phyloP scores from a whole-genome alignment of 2,797 vertebrate species.

The Paramormyrops hopkinsi region DNA sequence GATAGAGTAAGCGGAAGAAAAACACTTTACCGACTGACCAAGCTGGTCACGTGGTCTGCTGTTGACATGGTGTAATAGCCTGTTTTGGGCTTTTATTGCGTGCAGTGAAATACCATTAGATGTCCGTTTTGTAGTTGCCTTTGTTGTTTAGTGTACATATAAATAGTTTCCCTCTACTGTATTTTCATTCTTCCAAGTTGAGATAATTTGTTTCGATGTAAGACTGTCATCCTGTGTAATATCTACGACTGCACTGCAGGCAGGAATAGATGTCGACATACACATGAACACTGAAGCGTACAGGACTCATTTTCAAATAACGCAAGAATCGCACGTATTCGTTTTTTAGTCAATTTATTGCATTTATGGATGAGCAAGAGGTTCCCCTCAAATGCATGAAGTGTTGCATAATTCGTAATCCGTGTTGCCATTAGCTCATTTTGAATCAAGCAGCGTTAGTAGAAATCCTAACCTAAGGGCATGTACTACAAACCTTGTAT shows the following conservation, averaged over 20 bases:
- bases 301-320: background rate
- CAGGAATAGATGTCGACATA: background rate
- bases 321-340: background rate
- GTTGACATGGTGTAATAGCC: background rate
- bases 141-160: background rate
- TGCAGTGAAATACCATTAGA: background rate
- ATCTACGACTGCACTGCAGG: background rate
- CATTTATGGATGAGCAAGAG: background rate
- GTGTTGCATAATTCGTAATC: background rate
- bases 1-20: background rate
- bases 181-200: background rate
- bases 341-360: background rate
- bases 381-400: background rate
- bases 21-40: background rate
- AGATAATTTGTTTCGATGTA: background rate
- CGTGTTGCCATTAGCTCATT: background rate
- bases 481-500: background rate
- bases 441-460: background rate
- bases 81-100: background rate
- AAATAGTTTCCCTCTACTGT: background rate
- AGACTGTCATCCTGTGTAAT: background rate
- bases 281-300: background rate
- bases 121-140: background rate
- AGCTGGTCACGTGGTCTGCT: background rate
- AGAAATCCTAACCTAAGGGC: background rate